These are phyloP conservation scores for Trachymyrmex cornetzi DNA, from an alignment of 1,140 invertebrate genomes.

Conservation along the genomic window DNA sequence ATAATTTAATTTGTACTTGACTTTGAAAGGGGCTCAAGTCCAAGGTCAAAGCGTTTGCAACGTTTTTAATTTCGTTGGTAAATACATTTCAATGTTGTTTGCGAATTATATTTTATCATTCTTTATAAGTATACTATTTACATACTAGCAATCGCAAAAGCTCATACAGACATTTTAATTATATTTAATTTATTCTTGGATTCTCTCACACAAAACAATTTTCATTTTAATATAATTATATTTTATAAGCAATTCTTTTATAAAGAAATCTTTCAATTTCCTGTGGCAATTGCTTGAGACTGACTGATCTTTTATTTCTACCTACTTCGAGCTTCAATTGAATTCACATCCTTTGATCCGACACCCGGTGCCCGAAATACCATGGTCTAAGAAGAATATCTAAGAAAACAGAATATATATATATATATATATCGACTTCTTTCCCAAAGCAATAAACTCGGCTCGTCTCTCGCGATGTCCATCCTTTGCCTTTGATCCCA, in stretches of 20 bases:
- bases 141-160: too few species aligned
- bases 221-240: background rate
- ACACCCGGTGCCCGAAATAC: constrained; percentile 29
- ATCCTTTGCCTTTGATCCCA: constrained; percentile 59
- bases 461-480: constrained; percentile 24
- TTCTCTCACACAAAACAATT: too few species aligned
- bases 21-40: too few species aligned
- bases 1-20: too few species aligned
- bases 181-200: too few species aligned
- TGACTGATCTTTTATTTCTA: background rate
- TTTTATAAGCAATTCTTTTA: background rate
- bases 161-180: too few species aligned
- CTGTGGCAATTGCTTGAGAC: background rate
- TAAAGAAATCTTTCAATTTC: constrained; percentile 19
- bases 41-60: too few species aligned
- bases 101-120: too few species aligned
- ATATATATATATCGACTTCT: constrained; percentile 17
- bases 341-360: constrained; percentile 40
- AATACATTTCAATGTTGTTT: too few species aligned
- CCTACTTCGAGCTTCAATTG: constrained; percentile 22
- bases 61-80: too few species aligned
- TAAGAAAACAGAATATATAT: constrained; percentile 39
- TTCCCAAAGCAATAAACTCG: constrained; percentile 65
- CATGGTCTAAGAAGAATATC: constrained; percentile 14
- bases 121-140: too few species aligned